phyloP scores from a whole-genome alignment of 2,888 invertebrate species.

The Caenorhabditis virilis region DNA sequence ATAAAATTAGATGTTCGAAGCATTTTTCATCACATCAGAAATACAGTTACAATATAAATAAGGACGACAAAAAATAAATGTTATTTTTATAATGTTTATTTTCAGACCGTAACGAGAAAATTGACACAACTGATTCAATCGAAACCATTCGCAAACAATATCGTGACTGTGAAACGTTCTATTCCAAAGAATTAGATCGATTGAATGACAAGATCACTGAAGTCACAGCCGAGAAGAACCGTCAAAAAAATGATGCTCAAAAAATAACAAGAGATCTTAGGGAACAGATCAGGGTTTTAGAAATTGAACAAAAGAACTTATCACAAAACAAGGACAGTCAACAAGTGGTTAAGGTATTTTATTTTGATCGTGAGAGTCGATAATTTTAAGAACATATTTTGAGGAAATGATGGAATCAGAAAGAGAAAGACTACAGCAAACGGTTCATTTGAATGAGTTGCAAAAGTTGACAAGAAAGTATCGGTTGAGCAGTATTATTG shows the following conservation, averaged over 20 bases:
- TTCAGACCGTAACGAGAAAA: conserved; percentile 47
- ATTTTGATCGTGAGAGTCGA: no score
- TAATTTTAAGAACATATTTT: no score
- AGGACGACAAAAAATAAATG: background rate
- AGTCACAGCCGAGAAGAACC: conserved; percentile 44
- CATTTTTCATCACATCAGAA: no score
- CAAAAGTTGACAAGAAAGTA: conserved; percentile 68
- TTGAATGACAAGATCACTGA: conserved; percentile 62
- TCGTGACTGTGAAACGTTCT: conserved; percentile 64
- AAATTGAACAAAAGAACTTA: conserved; percentile 67
- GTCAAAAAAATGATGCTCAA: conserved; percentile 49
- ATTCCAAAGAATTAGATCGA: conserved; percentile 59
- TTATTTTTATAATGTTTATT: background rate
- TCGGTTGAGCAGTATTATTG: conserved; percentile 65
- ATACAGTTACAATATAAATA: no score
- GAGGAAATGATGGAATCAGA: conserved; percentile 62
- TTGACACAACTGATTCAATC: conserved; percentile 56
- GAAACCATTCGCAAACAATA: conserved; percentile 65
- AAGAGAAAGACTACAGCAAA: conserved; percentile 62
- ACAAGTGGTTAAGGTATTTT: conserved; percentile 52
- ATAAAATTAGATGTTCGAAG: no score
- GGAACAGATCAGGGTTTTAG: conserved; percentile 64
- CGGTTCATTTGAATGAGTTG: conserved; percentile 65
- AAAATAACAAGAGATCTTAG: conserved; percentile 52
- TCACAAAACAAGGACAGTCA: conserved; percentile 49